Evolutionary conservation across 2,113 vertebrate genomes (phyloP), one percentile per base, ranked within the genome.

Genomic region (Paramormyrops kingsleyae): DNA sequence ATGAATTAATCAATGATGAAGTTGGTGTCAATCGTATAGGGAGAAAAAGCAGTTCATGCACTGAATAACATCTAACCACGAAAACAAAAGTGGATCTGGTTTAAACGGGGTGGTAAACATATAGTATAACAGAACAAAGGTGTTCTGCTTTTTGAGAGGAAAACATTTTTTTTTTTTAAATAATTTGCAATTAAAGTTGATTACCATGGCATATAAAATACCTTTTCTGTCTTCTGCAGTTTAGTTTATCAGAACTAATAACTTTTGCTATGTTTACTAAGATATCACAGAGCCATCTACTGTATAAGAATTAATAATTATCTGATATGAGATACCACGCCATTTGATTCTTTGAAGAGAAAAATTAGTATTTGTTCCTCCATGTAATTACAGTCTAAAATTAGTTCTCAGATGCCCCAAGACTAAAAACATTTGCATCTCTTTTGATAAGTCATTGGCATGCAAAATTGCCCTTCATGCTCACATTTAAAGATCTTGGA

Each of bases 321-420:
- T 89, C 56, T 89, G 39, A 86, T 46, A 49, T 89, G 80, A 66
- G 13, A 31, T 85, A n/a, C n/a, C 83, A 17, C 46, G n/a, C 56
- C 83, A 47, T 87, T 31, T 70, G 89, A 86, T 86, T 87, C 89
- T 86, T 89, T 86, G 27, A 89, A 89, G 80, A 89, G 52, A 80
- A 52, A 86, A 89, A 89, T 89, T 87, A 87, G 89, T 89, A 85
- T 89, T 89, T 89, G 89, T 74, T 46, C 56, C 89, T 89, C 39
- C 49, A 66, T 86, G 56, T 86, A 87, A 87, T 89, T 89, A 86
- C 89, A 89, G 44, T 80, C 89, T 87, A 89, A 86, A 59, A 89
- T 89, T 89, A 86, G 52, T 49, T 59, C 56, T 89, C 56, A 89
- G 83, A 86, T 89, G 89, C 53, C 85, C 44, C 53, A 70, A 66